Conservation (phyloP, 2,888 invertebrate species). For the Apotomis turbidana region DNA sequence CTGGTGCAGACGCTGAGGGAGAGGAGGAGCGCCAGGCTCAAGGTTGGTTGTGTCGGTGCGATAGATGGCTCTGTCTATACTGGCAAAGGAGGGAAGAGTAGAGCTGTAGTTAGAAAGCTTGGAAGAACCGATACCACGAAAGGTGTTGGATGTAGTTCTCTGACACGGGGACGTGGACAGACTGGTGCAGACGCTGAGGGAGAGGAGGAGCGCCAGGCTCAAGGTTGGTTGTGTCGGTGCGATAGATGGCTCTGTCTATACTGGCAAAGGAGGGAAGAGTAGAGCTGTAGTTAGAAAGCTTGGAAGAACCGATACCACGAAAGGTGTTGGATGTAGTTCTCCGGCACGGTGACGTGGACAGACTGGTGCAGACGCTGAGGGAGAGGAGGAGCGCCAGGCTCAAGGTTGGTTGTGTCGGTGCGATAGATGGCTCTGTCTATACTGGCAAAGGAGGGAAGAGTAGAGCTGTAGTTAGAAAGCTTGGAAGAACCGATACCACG, state of each 20-base stretch:
- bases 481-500: constrained; percentile 91
- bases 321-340: too few species aligned
- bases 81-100: constrained; percentile 88
- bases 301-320: too few species aligned
- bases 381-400: too few species aligned
- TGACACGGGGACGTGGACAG: background rate
- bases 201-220: background rate
- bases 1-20: constrained; percentile 82
- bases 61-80: background rate
- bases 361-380: too few species aligned
- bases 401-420: too few species aligned
- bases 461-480: constrained; percentile 91
- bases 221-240: background rate
- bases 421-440: background rate
- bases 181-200: background rate
- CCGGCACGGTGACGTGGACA: too few species aligned
- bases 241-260: background rate
- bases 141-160: constrained; percentile 48
- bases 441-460: constrained; percentile 44
- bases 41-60: constrained; percentile 56
- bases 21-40: constrained; percentile 77
- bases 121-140: constrained; percentile 88
- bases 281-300: constrained; percentile 59
- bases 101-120: constrained; percentile 86
- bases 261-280: too few species aligned